Evolutionary conservation across 2,888 invertebrate species (phyloP), one percentile per base, ranked within the genome.

Genomic region (Cryptosula pallasiana): DNA sequence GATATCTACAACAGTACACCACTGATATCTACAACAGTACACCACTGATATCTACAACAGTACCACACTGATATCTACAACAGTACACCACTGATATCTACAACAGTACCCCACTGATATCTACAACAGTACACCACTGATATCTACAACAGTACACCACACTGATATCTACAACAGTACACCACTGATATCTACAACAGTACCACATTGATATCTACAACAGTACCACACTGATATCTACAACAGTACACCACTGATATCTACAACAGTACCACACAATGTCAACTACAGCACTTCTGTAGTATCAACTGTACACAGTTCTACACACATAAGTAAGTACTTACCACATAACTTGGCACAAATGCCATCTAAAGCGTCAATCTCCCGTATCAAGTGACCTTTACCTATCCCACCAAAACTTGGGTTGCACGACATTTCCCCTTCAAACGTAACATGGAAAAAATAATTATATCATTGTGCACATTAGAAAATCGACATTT

Each of bases 341-440:
- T 81, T 79, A 83, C 87, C 94, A 85, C 93, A 94, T 72, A 93
- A 90, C 76, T 90, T 87, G 5, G 88, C 89, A 86, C 92, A 94
- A 3, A 95, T 82, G 1, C 94, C 94, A 86, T 93, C 94, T 55
- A 95, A 85, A 1, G 94, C 94, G 85, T 95, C 94, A 9, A 95
- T 86, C 87, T 94, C 94, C 77, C 89, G 88, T 89, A 94, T 91
- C 71, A 94, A 86, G 82, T 94, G 92, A 0, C 93, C 94, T 85
- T 95, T 95, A 0, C 94, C 94, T 77, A 95, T 92, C 5, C 94
- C 94, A 34, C 94, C 94, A 86, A 95, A 95, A 0, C 93, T 92
- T 27, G 95, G 94, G 86, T 95, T 95, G 80, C 95, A 94, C 0
- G 93, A 93, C 94, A 95, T 95, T 86, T 92, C 93, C 35, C 92